Conservation (phyloP, 2,888 invertebrate genomes). For the Biston betularia region DNA sequence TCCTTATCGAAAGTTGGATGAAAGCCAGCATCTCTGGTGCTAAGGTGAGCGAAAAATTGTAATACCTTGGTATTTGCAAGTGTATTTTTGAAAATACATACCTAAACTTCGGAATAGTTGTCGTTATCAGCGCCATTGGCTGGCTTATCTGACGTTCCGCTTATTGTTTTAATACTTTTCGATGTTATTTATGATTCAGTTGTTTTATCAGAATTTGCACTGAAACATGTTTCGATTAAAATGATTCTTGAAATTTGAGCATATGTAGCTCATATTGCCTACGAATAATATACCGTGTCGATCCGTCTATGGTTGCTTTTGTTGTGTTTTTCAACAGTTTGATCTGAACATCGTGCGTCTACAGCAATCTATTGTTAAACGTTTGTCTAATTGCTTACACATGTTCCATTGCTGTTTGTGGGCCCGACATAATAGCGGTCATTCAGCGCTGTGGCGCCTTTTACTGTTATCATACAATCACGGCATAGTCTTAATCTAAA, state of each 20-base stretch:
- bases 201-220: slow-evolving; percentile 49
- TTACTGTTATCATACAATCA: slow-evolving; percentile 37
- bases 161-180: slow-evolving; percentile 56
- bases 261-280: neutral
- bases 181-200: slow-evolving; percentile 56
- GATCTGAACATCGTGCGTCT: slow-evolving; percentile 37
- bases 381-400: slow-evolving; percentile 48
- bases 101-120: slow-evolving; percentile 51
- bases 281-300: neutral
- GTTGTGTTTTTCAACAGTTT: slow-evolving; percentile 33
- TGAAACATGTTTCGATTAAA: slow-evolving; percentile 14
- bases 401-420: slow-evolving; percentile 39
- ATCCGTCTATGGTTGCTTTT: slow-evolving; percentile 26
- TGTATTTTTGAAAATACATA: slow-evolving; percentile 49
- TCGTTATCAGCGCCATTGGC: slow-evolving; percentile 60
- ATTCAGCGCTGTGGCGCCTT: slow-evolving; percentile 41
- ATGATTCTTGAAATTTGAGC: slow-evolving; percentile 3
- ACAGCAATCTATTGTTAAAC: slow-evolving; percentile 43
- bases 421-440: slow-evolving; percentile 43
- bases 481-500: neutral
- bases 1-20: slow-evolving; percentile 80
- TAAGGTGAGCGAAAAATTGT: slow-evolving; percentile 75
- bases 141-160: slow-evolving; percentile 64
- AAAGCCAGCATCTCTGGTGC: slow-evolving; percentile 81
- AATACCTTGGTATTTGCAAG: slow-evolving; percentile 55